Conservation (phyloP, 2,888 invertebrate species). For the Apamea sordens region DNA sequence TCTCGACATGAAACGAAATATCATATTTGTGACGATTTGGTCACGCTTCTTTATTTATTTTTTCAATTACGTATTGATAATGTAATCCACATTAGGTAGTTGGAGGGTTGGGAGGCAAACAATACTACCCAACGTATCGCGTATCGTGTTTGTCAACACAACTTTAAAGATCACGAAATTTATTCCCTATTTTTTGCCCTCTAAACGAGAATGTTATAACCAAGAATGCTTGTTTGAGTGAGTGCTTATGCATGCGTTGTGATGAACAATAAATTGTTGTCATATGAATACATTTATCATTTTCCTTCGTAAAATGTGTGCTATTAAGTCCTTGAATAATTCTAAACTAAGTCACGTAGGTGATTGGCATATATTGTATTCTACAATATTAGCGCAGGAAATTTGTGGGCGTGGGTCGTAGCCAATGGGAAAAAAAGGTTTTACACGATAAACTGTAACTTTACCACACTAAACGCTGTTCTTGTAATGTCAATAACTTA, state of each 20-base stretch:
- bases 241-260: neutral
- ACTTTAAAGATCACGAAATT: neutral
- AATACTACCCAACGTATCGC: neutral
- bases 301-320: slow-evolving; percentile 7
- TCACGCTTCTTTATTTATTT: neutral
- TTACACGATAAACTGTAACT: slow-evolving; percentile 25
- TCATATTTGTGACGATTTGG: slow-evolving; percentile 20
- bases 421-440: slow-evolving; percentile 48
- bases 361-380: slow-evolving; percentile 15
- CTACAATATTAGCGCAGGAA: too few species aligned
- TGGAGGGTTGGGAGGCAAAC: neutral
- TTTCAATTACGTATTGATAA: slow-evolving; percentile 10
- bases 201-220: slow-evolving; percentile 2
- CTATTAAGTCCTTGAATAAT: slow-evolving; percentile 30
- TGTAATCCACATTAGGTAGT: slow-evolving; percentile 2
- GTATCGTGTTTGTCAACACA: slow-evolving; percentile 6
- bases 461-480: slow-evolving; percentile 18
- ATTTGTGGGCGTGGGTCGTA: slow-evolving; percentile 21
- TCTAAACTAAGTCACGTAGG: slow-evolving; percentile 46
- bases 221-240: slow-evolving; percentile 1
- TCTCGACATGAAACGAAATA: slow-evolving; percentile 23
- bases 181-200: neutral
- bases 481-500: slow-evolving; percentile 34
- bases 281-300: slow-evolving; percentile 30
- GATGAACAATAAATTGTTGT: slow-evolving; percentile 26